These are phyloP conservation scores for Sitobion miscanthi DNA, from an alignment of 1,140 invertebrate species.

Conservation along the genomic window DNA sequence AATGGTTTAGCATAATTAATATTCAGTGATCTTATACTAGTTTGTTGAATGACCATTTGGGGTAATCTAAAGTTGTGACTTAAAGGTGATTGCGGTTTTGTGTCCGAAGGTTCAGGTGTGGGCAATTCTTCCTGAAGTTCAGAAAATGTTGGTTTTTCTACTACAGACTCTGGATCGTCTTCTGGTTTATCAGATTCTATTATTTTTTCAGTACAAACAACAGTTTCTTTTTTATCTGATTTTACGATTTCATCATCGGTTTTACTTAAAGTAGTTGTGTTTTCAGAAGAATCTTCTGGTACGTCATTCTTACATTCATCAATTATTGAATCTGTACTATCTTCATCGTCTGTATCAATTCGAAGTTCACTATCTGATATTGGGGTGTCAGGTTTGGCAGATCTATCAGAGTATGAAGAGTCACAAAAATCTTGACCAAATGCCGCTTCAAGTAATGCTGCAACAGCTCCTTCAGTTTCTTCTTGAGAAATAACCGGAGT, in stretches of 20 bases:
- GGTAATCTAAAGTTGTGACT: constrained; percentile 53
- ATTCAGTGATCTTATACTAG: constrained; percentile 39
- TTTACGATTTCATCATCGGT: constrained; percentile 28
- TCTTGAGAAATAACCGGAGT: constrained; percentile 86
- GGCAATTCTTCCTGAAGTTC: constrained; percentile 17
- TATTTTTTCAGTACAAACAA: constrained; percentile 31
- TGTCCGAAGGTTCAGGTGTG: not conserved
- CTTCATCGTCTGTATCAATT: constrained; percentile 86
- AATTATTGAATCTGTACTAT: constrained; percentile 68
- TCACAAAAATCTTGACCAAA: constrained; percentile 72
- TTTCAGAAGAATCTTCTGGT: constrained; percentile 65
- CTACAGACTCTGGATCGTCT: not conserved
- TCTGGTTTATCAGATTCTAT: not conserved
- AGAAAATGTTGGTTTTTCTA: not conserved
- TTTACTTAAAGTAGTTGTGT: constrained; percentile 63
- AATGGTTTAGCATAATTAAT: constrained; percentile 50
- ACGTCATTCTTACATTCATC: constrained; percentile 58
- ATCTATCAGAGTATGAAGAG: constrained; percentile 70
- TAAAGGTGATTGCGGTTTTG: constrained; percentile 43
- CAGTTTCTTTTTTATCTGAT: not conserved
- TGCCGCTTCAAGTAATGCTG: constrained; percentile 82
- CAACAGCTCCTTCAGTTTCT: constrained; percentile 90
- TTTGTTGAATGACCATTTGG: constrained; percentile 52
- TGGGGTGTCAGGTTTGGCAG: constrained; percentile 84
- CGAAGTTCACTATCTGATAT: constrained; percentile 83